Base-by-base conservation (phyloP, 2,888 invertebrate genomes). In the Acrobasis consociella region DNA sequence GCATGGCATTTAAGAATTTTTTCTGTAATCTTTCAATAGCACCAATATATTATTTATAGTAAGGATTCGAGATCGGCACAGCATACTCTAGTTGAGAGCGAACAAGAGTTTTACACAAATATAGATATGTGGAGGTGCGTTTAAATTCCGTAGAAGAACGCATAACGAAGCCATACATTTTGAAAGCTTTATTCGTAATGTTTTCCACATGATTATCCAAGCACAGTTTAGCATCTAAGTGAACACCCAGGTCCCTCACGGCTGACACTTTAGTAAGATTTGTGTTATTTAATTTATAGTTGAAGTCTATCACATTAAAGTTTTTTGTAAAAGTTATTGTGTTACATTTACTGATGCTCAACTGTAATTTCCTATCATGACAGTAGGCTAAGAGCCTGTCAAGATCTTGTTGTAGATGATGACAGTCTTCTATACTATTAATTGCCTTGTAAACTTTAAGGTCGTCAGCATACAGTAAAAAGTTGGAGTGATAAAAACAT, bases 401-500 rank as follows among this genome's bases (percentile, higher is more conserved):
- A 49, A 49, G 49, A 49, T 49, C 49, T 15, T 49, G 13, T 49
- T 49, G 49, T 13, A 49, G 7, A 13, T 5, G n/a, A 7, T 16
- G 49, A 8, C 49, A 49, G 16, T 49, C 49, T 11, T 49, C 15
- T n/a, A 15, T 13, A 49, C n/a, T n/a, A 9, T 49, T 15, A n/a
- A 49, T 15, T n/a, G 49, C 49, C 15, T 49, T 49, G 52, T 16
- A 60, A 17, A 22, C 52, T 60, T 17, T 52, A 13, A 59, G 13
- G 37, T 59, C 58, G n/a, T 59, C 58, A 11, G 58, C 58, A 13
- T 59, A 59, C 17, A 59, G 22, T 17, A 59, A 15, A 13, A 59
- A 49, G 7, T 49, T 7, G 9, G 49, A 42, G 17, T 59, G 10
- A 13, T 31, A 2, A 49, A 59, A 59, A 10, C 31, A 59, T 16